Conservation (phyloP, 2,888 invertebrate species). For the Julus scandinavius region DNA sequence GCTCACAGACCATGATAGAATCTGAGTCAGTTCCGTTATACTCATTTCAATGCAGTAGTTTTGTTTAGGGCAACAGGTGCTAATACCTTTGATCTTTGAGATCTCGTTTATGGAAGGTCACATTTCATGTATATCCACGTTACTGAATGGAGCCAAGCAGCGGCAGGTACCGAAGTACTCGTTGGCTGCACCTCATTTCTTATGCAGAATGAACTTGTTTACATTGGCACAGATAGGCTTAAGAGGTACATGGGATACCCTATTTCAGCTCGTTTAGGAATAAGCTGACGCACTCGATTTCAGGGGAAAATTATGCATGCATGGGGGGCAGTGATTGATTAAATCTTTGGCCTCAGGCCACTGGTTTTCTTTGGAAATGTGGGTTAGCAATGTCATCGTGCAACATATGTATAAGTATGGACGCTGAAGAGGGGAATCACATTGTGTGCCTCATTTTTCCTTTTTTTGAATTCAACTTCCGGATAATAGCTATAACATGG, state of each 20-base stretch:
- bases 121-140: not conserved
- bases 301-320: not conserved
- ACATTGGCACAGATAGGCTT: not conserved
- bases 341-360: not conserved
- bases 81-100: not conserved
- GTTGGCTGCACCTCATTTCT: not conserved
- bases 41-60: not conserved
- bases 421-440: not conserved
- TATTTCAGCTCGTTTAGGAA: no score
- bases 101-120: not conserved
- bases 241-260: not conserved
- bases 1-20: not conserved
- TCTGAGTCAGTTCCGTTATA: not conserved
- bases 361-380: slow-evolving; percentile 3
- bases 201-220: not conserved
- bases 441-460: not conserved
- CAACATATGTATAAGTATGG: no score
- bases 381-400: slow-evolving; percentile 18
- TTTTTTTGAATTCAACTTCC: not conserved
- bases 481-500: not conserved
- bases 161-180: not conserved
- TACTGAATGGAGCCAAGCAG: not conserved
- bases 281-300: not conserved
- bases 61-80: not conserved
- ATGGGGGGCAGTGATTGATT: not conserved